Conservation (phyloP, 1,140 invertebrate genomes). For the Camponotus vicinus region DNA sequence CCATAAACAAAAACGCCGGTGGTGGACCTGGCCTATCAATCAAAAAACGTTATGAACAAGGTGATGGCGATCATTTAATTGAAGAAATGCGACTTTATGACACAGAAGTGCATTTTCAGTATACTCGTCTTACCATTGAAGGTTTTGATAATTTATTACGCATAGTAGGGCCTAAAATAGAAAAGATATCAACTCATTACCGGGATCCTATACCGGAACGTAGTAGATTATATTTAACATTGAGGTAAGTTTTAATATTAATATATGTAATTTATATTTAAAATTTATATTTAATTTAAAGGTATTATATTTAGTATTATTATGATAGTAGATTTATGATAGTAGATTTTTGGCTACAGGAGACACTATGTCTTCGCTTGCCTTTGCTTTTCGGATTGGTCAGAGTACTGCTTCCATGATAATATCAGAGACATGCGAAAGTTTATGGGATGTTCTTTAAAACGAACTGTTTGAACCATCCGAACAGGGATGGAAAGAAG, state of each 20-base stretch:
- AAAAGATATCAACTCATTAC: conserved; percentile 1
- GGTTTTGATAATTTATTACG: conserved; percentile 8
- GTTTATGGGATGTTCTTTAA: too few relatives aligned
- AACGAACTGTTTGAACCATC: too few relatives aligned
- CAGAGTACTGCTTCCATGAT: background rate
- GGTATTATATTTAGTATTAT: background rate
- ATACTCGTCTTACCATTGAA: conserved; percentile 2
- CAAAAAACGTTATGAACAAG: background rate
- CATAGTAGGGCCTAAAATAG: conserved; percentile 13
- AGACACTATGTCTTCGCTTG: background rate
- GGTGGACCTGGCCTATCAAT: background rate
- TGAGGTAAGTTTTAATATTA: conserved; percentile 11
- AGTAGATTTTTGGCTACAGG: background rate
- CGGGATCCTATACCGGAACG: background rate
- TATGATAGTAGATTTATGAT: background rate
- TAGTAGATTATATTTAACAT: conserved; percentile 12
- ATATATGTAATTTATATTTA: background rate
- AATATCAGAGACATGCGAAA: conserved; percentile 6
- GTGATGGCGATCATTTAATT: conserved; percentile 9
- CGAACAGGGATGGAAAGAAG: too few relatives aligned
- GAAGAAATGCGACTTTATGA: conserved; percentile 13
- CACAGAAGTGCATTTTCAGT: background rate
- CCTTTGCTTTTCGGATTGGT: background rate
- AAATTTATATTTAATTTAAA: background rate
- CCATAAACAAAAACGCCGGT: background rate